Conservation (phyloP, 2,797 vertebrate species). For the Prunella strophiata region DNA sequence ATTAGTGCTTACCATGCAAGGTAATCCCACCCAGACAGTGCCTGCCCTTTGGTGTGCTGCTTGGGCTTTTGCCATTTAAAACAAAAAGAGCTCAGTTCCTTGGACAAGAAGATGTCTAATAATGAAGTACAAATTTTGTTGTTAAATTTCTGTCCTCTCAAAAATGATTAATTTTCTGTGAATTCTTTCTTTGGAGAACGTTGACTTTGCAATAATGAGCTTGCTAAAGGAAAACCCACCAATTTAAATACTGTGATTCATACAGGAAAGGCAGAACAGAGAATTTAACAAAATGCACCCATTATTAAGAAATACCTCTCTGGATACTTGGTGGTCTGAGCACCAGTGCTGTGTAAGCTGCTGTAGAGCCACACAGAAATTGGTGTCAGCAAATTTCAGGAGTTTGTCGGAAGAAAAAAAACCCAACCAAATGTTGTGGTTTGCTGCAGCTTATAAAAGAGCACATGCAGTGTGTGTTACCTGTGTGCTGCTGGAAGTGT, state of each 20-base stretch:
- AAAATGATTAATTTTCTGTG: background rate
- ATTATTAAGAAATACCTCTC: background rate
- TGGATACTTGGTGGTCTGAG: background rate
- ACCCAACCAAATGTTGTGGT: background rate
- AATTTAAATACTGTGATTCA: background rate
- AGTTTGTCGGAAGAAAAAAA: background rate
- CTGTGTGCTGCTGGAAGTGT: constrained; percentile 14
- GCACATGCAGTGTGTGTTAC: background rate
- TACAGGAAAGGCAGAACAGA: background rate
- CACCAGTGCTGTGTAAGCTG: background rate
- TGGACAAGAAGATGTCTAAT: background rate
- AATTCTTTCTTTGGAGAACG: background rate
- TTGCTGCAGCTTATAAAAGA: background rate
- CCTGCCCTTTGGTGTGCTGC: background rate
- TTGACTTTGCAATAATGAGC: background rate
- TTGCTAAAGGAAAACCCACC: background rate
- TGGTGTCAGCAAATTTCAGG: background rate
- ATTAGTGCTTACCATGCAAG: background rate
- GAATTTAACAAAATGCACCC: background rate
- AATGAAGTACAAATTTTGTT: background rate
- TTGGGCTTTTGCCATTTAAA: background rate
- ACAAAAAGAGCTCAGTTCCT: background rate
- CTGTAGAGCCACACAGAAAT: background rate
- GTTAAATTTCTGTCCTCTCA: background rate
- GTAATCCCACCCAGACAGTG: background rate